Base-by-base conservation (phyloP, 2,797 vertebrate genomes). In the Amphiprion clarkii region DNA sequence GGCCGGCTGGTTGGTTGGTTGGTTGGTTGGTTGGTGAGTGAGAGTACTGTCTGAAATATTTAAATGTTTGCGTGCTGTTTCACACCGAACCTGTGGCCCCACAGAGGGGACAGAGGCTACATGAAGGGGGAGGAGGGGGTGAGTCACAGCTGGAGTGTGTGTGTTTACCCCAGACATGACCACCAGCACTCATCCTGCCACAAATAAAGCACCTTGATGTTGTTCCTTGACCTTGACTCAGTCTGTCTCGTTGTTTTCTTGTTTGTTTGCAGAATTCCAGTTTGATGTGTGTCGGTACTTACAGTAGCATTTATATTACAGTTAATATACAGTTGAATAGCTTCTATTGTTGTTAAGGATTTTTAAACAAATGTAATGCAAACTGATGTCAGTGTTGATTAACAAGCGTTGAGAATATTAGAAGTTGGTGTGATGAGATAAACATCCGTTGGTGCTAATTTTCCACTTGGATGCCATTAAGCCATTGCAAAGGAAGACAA, bases 21-120 rank as follows among this genome's bases (percentile, higher is more conserved):
- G 42, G 52, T 9, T 13, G 23, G 39, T 6, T 23, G 54, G 39
- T 6, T 23, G 54, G 70, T 29, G 78, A 81, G 78, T 17, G 44
- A 76, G 77, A 86, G 90, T 73, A 78, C 49, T 0, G 69, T 78
- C 76, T 95, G 88, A 95, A 95, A 95, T 95, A 95, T 95, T 94
- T 91, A 95, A 92, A 92, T 83, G 82, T 92, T 91, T 92, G 89
- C 90, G 88, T 93, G 93, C 89, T 27, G 16, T 85, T 90, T 92
- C 88, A 92, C 87, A 85, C 87, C 27, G 46, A 87, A 89, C 91
- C 79, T 85, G 85, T 83, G 84, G 79, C 75, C 85, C 69, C 59
- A 21, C 63, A 29, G 74, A 69, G 81, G 71, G 42, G 66, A 51
- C 8, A 3, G 63, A 16, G 56, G 46, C 58, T 58, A 36, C 25